phyloP scores from a whole-genome alignment of 2,888 invertebrate species.

The Nemurella pictetii region DNA sequence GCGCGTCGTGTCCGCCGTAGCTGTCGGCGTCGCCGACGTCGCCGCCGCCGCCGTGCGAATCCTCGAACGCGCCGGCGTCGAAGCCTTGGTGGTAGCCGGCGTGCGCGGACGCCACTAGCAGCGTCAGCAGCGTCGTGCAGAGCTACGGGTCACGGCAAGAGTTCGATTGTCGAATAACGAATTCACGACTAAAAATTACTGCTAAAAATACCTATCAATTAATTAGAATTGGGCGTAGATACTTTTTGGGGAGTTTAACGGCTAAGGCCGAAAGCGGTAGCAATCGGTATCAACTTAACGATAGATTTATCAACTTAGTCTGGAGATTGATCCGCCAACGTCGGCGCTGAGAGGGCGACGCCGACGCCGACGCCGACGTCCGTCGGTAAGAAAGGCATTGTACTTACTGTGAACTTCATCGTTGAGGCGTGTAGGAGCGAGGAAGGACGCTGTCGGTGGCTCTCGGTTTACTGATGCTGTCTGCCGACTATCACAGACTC shows the following conservation, averaged over 20 bases:
- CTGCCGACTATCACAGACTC: not conserved
- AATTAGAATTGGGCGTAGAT: too few relatives aligned
- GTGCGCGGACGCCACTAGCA: constrained; percentile 1
- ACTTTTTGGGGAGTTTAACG: too few relatives aligned
- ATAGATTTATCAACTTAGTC: too few relatives aligned
- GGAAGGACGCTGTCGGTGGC: not conserved
- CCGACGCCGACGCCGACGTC: not conserved
- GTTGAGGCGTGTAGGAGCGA: not conserved
- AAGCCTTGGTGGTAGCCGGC: not conserved
- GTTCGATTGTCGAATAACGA: too few relatives aligned
- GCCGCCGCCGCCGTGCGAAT: constrained; percentile 16
- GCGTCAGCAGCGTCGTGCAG: not conserved
- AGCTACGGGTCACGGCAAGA: not conserved
- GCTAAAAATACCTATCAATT: not conserved
- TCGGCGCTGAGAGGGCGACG: too few relatives aligned
- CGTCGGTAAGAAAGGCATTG: not conserved
- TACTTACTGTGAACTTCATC: not conserved
- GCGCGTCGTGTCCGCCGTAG: constrained; percentile 30
- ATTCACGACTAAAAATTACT: not conserved
- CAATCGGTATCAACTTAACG: too few relatives aligned
- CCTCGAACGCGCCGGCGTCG: constrained; percentile 13
- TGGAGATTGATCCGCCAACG: too few relatives aligned
- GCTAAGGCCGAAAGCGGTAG: too few relatives aligned
- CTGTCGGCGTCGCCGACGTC: constrained; percentile 20
- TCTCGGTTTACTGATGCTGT: not conserved